These are phyloP conservation scores for Pedetes capensis DNA, from an alignment of 2,113 vertebrate genomes.

Conservation along the genomic window DNA sequence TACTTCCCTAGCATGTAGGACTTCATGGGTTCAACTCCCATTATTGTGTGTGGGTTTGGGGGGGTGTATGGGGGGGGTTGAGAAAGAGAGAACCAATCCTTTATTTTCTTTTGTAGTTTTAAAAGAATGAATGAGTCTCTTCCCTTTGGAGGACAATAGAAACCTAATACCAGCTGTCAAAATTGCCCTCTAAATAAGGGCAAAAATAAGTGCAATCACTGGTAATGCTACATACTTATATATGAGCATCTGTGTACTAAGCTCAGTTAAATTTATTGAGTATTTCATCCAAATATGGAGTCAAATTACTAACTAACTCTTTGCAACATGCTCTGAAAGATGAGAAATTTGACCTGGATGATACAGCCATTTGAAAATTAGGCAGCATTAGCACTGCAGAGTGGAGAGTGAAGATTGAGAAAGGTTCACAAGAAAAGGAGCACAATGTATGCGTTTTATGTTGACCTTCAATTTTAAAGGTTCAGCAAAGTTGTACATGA, in stretches of 20 bases:
- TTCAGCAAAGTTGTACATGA: neutral
- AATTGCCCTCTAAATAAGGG: neutral
- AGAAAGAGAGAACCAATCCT: neutral
- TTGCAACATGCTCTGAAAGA: neutral
- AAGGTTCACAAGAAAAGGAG: neutral
- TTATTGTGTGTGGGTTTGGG: too few relatives aligned
- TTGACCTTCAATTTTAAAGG: neutral
- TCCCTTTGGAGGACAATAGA: neutral
- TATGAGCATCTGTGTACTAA: neutral
- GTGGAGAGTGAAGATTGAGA: neutral
- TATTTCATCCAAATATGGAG: neutral
- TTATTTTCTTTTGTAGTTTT: neutral
- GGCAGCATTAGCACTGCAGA: neutral
- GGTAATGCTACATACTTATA: neutral
- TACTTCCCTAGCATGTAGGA: too few relatives aligned
- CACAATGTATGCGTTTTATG: neutral
- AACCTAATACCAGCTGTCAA: neutral
- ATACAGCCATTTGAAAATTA: neutral
- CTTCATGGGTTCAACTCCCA: too few relatives aligned
- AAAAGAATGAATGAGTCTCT: neutral
- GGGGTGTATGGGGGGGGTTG: too few relatives aligned
- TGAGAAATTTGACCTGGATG: neutral
- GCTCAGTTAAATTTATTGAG: neutral
- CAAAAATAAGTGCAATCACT: neutral
- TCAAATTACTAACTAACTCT: neutral